Evolutionary conservation across 2,797 vertebrate genomes (phyloP), one percentile per base, ranked within the genome.

Genomic region (Mormyrus proboscirostris): DNA sequence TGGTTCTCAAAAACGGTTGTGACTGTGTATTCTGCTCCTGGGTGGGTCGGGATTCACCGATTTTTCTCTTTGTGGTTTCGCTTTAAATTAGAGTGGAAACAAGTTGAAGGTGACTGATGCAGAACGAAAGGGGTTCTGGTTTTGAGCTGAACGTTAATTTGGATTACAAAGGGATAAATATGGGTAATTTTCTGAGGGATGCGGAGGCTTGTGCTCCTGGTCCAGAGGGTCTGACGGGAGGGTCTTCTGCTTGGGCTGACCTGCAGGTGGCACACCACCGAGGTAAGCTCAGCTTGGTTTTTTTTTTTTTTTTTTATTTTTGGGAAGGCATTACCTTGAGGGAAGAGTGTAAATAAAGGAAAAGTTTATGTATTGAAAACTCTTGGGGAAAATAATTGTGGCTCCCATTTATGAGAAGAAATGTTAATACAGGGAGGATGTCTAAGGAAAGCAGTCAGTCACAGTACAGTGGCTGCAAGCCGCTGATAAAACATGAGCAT

Each of bases 401-500:
- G 44, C 51, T 50, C 83, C 55, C 51, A 5, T 51, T 88, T 53
- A 85, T 83, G 76, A 84, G 83, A 47, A n/a, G 51, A 89, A 82
- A 86, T 90, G 88, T 91, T 86, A 87, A 89, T 89, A 90, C 88
- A 86, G 19, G 25, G 59, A 55, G 53, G 87, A 88, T 62, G 89
- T 82, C 59, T 41, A 88, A 65, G 69, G 44, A 22, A 41, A 79
- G 73, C 73, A 79, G 73, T 53, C 55, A 89, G 83, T 90, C 86
- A 88, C 53, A 14, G 79, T 49, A 57, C 86, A 19, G 16, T n/a
- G 59, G 88, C 91, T 92, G 92, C 65, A 84, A 89, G 86, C 10
- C 44, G 69, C 88, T 51, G 92, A 92, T 92, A 90, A 92, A 89
- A 91, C 88, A 92, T 90, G 89, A 91, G 90, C 88, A 88, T 85